A percentile compares a stretch with the other conserved stretches of the same genome.
These are phyloP conservation scores for Sinodicranocentrus sp. DNA, from an alignment of 2,888 invertebrate genomes.

Conservation along the genomic window DNA sequence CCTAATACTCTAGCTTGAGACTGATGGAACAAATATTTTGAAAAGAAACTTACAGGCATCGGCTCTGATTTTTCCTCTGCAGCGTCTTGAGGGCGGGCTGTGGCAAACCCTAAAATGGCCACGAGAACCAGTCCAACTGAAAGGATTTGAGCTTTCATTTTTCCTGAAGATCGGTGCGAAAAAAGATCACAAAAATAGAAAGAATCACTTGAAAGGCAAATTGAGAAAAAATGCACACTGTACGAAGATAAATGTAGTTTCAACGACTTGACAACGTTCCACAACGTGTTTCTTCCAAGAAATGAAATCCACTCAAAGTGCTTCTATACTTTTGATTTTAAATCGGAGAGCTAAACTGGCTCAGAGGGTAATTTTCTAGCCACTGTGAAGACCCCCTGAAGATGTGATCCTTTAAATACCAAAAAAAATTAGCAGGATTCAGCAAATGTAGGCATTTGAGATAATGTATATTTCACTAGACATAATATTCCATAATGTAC, in stretches of 20 bases:
- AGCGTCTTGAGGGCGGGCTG: constrained; percentile 44
- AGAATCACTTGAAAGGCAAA: no score
- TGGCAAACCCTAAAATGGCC: constrained; percentile 11
- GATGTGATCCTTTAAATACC: constrained; percentile 43
- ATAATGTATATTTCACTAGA: not conserved
- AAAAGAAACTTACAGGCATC: constrained; percentile 67
- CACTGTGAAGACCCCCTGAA: constrained; percentile 54
- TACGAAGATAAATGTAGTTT: no score
- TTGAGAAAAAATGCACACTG: no score
- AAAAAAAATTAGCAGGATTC: not conserved
- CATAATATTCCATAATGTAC: no score
- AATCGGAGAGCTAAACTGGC: not conserved
- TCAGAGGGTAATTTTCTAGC: not conserved
- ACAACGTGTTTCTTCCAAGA: no score
- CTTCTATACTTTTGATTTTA: no score
- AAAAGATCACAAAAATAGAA: no score
- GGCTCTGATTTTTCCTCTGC: constrained; percentile 63
- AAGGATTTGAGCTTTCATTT: constrained; percentile 29
- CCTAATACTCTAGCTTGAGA: constrained; percentile 4
- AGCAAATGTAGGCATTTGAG: not conserved
- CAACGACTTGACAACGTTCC: no score
- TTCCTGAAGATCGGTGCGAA: no score
- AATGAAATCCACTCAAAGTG: no score
- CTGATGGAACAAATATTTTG: no score
- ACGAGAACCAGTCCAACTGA: constrained; percentile 20